These are phyloP conservation scores for Phoxinus phoxinus DNA, from an alignment of 2,113 vertebrate genomes.

Conservation along the genomic window DNA sequence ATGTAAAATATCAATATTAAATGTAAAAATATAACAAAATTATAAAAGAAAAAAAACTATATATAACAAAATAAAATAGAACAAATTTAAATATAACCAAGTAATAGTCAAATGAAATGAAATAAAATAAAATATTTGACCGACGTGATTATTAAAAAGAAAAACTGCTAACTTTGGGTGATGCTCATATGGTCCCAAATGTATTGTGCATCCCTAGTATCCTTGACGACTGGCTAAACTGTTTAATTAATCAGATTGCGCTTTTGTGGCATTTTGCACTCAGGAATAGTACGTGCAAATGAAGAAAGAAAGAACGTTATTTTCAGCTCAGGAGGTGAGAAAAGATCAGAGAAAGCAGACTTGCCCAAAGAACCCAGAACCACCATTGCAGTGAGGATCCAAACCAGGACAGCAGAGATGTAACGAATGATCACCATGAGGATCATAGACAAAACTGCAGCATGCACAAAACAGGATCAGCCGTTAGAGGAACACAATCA, in stretches of 20 bases:
- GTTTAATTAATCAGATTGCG: not conserved
- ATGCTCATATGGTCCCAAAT: too few relatives aligned
- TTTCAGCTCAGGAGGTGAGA: not conserved
- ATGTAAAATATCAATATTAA: not conserved
- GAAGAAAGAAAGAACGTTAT: not conserved
- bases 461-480: conserved; percentile 51
- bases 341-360: conserved; percentile 62
- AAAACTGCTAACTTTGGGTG: too few relatives aligned
- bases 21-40: not conserved
- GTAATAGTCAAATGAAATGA: too few relatives aligned
- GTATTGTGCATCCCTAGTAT: too few relatives aligned
- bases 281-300: not conserved
- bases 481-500: conserved; percentile 20
- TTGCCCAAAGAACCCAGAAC: conserved; percentile 95
- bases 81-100: not conserved
- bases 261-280: not conserved
- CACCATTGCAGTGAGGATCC: conserved; percentile 93
- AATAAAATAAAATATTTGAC: not conserved
- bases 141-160: too few relatives aligned
- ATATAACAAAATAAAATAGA: not conserved
- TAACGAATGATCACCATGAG: conserved; percentile 98
- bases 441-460: conserved; percentile 93
- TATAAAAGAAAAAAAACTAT: not conserved
- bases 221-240: not conserved
- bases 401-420: conserved; percentile 95